phyloP scores from a whole-genome alignment of 2,113 vertebrate species.

The Ariopsis seemanni region DNA sequence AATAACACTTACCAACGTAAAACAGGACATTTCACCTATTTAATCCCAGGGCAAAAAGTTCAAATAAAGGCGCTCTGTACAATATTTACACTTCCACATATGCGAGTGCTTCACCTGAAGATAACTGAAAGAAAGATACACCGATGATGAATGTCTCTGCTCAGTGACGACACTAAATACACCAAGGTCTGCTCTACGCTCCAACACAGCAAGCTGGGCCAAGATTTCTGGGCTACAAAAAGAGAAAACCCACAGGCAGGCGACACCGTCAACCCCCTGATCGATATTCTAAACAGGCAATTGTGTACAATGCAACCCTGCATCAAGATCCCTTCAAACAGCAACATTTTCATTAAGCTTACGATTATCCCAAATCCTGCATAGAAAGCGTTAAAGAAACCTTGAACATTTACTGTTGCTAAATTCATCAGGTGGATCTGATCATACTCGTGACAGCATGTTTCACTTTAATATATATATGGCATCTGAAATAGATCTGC shows the following conservation, averaged over 20 bases:
- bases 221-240: neutral
- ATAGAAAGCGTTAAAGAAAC: neutral
- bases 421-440: neutral
- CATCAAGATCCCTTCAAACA: neutral
- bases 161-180: neutral
- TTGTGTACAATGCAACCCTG: neutral
- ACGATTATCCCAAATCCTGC: neutral
- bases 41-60: conserved; percentile 39
- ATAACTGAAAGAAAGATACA: neutral
- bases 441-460: neutral
- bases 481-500: neutral
- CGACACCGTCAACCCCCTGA: no score
- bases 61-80: conserved; percentile 56
- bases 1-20: conserved; percentile 67
- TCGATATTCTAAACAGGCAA: neutral
- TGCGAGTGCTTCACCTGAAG: conserved; percentile 27
- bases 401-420: neutral
- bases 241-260: neutral
- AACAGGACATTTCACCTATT: conserved; percentile 46
- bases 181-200: neutral
- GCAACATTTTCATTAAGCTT: neutral
- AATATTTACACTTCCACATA: conserved; percentile 64
- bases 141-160: neutral
- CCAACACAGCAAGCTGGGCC: neutral
- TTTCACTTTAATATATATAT: neutral